A percentile compares a stretch with the other conserved stretches of the same genome.
phyloP scores from a whole-genome alignment of 2,888 invertebrate species.

The Dynastes tityus region DNA sequence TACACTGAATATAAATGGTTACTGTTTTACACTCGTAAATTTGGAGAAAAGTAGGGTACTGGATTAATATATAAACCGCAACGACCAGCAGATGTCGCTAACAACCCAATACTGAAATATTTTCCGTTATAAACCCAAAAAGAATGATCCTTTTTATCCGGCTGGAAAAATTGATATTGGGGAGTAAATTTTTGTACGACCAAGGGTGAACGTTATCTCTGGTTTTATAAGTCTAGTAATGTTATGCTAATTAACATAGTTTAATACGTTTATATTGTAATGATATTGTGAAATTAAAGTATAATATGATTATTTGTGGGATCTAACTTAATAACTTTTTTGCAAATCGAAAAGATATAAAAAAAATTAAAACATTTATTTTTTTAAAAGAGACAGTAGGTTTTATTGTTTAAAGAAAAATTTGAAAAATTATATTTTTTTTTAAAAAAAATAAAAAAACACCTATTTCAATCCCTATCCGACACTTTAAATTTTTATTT shows the following conservation, averaged over 20 bases:
- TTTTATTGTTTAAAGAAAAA: too few relatives aligned
- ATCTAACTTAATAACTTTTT: too few relatives aligned
- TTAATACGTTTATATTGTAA: too few relatives aligned
- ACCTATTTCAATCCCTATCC: too few relatives aligned
- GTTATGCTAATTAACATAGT: background rate
- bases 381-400: too few relatives aligned
- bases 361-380: too few relatives aligned
- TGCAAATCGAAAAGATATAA: too few relatives aligned
- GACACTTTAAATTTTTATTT: too few relatives aligned
- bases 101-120: conserved; percentile 43
- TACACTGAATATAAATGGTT: conserved; percentile 14
- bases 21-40: conserved; percentile 24
- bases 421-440: too few relatives aligned
- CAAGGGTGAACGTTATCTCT: background rate
- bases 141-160: conserved; percentile 21
- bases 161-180: conserved; percentile 21
- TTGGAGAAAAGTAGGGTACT: conserved; percentile 26
- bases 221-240: background rate
- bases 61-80: conserved; percentile 44
- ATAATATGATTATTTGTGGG: too few relatives aligned
- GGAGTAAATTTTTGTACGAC: conserved; percentile 21
- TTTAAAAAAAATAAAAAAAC: too few relatives aligned
- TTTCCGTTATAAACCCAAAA: conserved; percentile 29
- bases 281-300: too few relatives aligned
- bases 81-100: conserved; percentile 35